phyloP scores from a whole-genome alignment of 2,797 vertebrate genomes.

The Pitangus sulphuratus region DNA sequence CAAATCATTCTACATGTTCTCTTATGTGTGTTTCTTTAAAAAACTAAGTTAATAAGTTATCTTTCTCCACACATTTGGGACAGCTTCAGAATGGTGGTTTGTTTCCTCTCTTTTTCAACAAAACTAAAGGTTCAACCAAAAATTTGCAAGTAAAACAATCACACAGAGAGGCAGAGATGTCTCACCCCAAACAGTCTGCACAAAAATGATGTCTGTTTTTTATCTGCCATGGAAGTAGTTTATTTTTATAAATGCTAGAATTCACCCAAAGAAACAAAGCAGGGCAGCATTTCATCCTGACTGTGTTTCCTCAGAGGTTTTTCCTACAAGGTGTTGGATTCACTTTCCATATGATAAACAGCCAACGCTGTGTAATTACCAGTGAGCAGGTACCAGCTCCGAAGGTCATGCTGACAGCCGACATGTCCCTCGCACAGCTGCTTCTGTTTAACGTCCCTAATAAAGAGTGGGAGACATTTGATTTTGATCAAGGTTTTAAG shows the following conservation, averaged over 20 bases:
- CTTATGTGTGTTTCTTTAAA: not conserved
- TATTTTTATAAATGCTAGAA: slow-evolving; percentile 47
- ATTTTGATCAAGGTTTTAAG: slow-evolving; percentile 63
- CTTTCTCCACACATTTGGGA: not conserved
- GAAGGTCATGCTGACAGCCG: slow-evolving; percentile 22
- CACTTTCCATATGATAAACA: slow-evolving; percentile 43
- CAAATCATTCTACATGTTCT: not conserved
- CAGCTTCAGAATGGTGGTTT: not conserved
- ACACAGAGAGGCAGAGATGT: not conserved
- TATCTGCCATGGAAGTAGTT: not conserved
- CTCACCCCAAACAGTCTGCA: not conserved
- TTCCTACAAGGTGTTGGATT: slow-evolving; percentile 66
- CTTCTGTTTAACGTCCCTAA: slow-evolving; percentile 43
- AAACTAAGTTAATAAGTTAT: not conserved
- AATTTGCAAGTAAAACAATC: not conserved
- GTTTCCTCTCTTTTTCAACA: not conserved
- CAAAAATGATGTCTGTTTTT: slow-evolving; percentile 18
- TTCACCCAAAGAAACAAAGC: slow-evolving; percentile 16
- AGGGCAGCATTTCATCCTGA: slow-evolving; percentile 19
- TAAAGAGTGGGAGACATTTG: slow-evolving; percentile 47
- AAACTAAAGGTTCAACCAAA: not conserved
- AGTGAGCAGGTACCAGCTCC: slow-evolving; percentile 14
- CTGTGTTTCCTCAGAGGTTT: slow-evolving; percentile 39
- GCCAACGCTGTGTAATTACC: slow-evolving; percentile 6
- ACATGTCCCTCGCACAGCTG: slow-evolving; percentile 39